Evolutionary conservation across 2,797 vertebrate species (phyloP).

Genomic region (Parotocinclus haroldoi): DNA sequence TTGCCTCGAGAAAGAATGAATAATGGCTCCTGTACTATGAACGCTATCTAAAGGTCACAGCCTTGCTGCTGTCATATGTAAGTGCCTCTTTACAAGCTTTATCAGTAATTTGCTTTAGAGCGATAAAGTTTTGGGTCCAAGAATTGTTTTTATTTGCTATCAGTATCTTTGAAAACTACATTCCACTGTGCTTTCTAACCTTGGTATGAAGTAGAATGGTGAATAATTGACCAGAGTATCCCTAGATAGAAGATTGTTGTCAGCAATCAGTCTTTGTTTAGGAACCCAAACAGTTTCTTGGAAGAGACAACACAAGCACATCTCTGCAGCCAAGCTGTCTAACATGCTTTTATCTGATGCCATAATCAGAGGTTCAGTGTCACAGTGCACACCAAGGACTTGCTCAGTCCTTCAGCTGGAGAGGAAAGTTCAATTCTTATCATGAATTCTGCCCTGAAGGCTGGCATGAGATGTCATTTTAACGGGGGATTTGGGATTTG

Average conservation of each 20-base stretch:
- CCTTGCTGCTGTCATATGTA: neutral
- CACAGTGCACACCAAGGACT: neutral
- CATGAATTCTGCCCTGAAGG: too few relatives aligned
- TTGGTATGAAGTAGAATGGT: slow-evolving; percentile 20
- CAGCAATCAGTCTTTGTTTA: neutral
- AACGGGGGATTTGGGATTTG: too few relatives aligned
- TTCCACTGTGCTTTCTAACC: slow-evolving; percentile 48
- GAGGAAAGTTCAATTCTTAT: slow-evolving; percentile 6
- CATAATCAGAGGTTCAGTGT: slow-evolving; percentile 24
- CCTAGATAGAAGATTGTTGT: neutral
- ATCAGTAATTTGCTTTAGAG: neutral
- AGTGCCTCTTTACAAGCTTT: neutral
- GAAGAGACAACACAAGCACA: slow-evolving; percentile 16
- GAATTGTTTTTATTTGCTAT: slow-evolving; percentile 12
- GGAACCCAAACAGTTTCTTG: slow-evolving; percentile 30
- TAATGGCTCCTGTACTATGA: neutral
- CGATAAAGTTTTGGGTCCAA: slow-evolving; percentile 10
- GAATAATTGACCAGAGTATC: neutral
- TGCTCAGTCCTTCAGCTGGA: slow-evolving; percentile 2
- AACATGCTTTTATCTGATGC: slow-evolving; percentile 24
- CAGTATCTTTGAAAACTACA: slow-evolving; percentile 18
- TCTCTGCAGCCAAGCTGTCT: slow-evolving; percentile 7
- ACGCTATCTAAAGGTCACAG: neutral
- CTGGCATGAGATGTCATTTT: too few relatives aligned
- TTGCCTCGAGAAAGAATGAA: neutral